phyloP scores from a whole-genome alignment of 2,113 vertebrate species.

The Chaetura pelagica region DNA sequence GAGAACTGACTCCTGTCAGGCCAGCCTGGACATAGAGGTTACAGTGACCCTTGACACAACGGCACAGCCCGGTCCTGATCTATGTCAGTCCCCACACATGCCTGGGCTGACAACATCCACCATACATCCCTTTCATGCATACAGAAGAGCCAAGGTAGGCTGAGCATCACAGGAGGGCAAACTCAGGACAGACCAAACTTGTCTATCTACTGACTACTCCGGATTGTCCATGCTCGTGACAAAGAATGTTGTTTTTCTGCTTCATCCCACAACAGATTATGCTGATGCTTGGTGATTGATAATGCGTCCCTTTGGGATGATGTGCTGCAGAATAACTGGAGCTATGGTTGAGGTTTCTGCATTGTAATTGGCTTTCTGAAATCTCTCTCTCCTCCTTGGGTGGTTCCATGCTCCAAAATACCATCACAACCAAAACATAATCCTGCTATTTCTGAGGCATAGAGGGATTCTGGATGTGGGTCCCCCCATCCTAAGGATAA shows the following conservation, averaged over 20 bases:
- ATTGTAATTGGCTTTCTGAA: not conserved
- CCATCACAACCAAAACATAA: rapidly evolving
- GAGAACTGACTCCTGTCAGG: not conserved
- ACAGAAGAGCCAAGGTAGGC: not conserved
- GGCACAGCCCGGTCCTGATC: not conserved
- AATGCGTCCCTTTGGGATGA: not conserved
- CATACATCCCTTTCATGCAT: rapidly evolving
- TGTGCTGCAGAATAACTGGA: not conserved
- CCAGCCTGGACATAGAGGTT: not conserved
- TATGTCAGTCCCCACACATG: rapidly evolving
- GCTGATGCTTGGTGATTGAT: not conserved
- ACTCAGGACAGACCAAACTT: not conserved
- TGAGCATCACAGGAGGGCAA: not conserved
- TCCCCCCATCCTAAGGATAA: not conserved
- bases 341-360: not conserved
- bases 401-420: not conserved
- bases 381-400: rapidly evolving
- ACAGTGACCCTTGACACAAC: rapidly evolving
- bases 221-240: not conserved
- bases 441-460: not conserved
- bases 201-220: not conserved
- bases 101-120: rapidly evolving
- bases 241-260: not conserved
- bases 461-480: not conserved
- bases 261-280: not conserved